These are phyloP conservation scores for Anolis sagrei DNA, from an alignment of 2,113 vertebrate genomes.

Conservation along the genomic window DNA sequence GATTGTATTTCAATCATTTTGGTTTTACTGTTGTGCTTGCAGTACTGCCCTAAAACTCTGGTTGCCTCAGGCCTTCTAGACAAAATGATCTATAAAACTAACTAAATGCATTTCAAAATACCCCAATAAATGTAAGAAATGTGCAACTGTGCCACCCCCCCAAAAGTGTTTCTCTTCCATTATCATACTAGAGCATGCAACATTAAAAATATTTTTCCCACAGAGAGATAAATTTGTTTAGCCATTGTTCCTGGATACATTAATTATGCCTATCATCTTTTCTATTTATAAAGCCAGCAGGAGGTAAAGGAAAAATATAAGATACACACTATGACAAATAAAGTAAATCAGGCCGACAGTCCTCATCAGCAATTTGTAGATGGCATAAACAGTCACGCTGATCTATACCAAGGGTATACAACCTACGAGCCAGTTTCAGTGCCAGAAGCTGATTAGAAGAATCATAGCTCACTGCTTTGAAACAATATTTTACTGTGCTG, in stretches of 20 bases:
- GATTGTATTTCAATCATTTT: neutral
- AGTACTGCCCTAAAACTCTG: neutral
- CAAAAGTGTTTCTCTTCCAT: neutral
- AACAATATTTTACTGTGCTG: constrained; percentile 4
- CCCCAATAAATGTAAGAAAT: neutral
- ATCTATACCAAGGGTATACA: neutral
- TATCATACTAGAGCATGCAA: neutral
- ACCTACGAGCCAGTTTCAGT: neutral
- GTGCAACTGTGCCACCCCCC: neutral
- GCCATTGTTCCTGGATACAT: neutral
- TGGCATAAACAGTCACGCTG: constrained; percentile 4
- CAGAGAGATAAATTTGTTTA: neutral
- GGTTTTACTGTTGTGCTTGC: neutral
- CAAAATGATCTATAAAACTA: neutral
- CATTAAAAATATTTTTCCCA: neutral
- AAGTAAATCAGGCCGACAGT: neutral
- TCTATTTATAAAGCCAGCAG: neutral
- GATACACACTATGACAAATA: neutral
- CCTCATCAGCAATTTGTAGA: neutral
- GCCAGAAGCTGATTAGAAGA: neutral
- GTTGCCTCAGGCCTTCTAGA: neutral
- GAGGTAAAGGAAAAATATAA: neutral
- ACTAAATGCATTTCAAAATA: neutral
- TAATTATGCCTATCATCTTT: neutral
- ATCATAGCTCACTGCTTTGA: neutral